Evolutionary conservation across 2,888 invertebrate species (phyloP).

Genomic region (Drosophila villosipedis): DNA sequence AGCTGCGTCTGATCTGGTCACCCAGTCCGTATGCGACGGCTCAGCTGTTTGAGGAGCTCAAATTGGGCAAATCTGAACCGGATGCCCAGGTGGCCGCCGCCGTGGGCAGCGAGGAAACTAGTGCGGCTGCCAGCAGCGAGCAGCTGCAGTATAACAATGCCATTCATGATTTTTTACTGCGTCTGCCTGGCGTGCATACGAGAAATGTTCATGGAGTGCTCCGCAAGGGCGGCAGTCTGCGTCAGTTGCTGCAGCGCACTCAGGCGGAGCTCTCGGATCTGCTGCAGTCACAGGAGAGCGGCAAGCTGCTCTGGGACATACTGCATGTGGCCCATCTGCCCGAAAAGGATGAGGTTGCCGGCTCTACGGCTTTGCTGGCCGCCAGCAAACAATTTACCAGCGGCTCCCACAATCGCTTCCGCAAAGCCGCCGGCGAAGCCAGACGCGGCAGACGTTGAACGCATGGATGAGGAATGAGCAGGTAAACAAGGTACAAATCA

Average conservation of each 20-base stretch:
- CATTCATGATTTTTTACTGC: slow-evolving; percentile 92
- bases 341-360: slow-evolving; percentile 85
- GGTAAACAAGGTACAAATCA: neutral
- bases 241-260: slow-evolving; percentile 87
- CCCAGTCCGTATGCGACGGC: slow-evolving; percentile 98
- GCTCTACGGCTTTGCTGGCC: slow-evolving; percentile 73
- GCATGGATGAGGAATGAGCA: neutral
- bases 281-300: slow-evolving; percentile 90
- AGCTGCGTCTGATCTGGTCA: slow-evolving; percentile 97
- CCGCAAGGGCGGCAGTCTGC: slow-evolving; percentile 90
- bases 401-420: slow-evolving; percentile 77
- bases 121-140: slow-evolving; percentile 65
- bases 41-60: slow-evolving; percentile 97
- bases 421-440: slow-evolving; percentile 75
- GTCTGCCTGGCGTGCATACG: slow-evolving; percentile 94
- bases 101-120: slow-evolving; percentile 89
- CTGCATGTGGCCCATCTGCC: slow-evolving; percentile 89
- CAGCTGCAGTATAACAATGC: slow-evolving; percentile 89
- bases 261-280: slow-evolving; percentile 90
- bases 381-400: slow-evolving; percentile 73
- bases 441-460: slow-evolving; percentile 48
- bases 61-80: slow-evolving; percentile 94
- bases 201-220: slow-evolving; percentile 93
- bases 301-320: slow-evolving; percentile 89
- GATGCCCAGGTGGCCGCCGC: slow-evolving; percentile 90